These are phyloP conservation scores for Notothenia coriiceps DNA, from an alignment of 2,113 vertebrate species.

Conservation along the genomic window DNA sequence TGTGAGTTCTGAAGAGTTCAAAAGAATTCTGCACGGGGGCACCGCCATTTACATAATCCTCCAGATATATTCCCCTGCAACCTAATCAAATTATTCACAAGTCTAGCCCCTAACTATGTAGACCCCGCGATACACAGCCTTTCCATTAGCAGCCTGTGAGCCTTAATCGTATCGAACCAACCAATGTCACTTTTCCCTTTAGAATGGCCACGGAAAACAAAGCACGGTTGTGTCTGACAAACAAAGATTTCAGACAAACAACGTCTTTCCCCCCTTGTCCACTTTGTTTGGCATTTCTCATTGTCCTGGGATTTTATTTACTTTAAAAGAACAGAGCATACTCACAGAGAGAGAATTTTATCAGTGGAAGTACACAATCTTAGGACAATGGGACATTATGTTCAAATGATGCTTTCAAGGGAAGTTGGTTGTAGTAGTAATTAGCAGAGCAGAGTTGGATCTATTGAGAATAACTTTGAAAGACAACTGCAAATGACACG, in stretches of 20 bases:
- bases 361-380: conserved; percentile 70
- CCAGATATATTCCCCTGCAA: conserved; percentile 89
- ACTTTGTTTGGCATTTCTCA: conserved; percentile 74
- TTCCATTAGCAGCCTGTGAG: conserved; percentile 79
- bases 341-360: conserved; percentile 70
- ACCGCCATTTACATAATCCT: conserved; percentile 89
- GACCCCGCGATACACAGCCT: conserved; percentile 81
- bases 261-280: conserved; percentile 65
- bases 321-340: conserved; percentile 71
- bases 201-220: conserved; percentile 79
- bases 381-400: conserved; percentile 73
- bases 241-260: conserved; percentile 77
- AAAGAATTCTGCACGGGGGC: conserved; percentile 88
- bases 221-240: conserved; percentile 74
- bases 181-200: conserved; percentile 86
- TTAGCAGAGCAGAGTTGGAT: conserved; percentile 73
- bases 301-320: conserved; percentile 76
- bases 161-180: conserved; percentile 84
- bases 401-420: conserved; percentile 74
- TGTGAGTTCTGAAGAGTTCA: conserved; percentile 90
- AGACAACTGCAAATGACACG: conserved; percentile 78
- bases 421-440: conserved; percentile 72
- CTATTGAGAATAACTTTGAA: conserved; percentile 77
- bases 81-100: conserved; percentile 90
- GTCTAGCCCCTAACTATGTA: conserved; percentile 86